Evolutionary conservation across 2,888 invertebrate species (phyloP).

Genomic region (Conomelus anceps): DNA sequence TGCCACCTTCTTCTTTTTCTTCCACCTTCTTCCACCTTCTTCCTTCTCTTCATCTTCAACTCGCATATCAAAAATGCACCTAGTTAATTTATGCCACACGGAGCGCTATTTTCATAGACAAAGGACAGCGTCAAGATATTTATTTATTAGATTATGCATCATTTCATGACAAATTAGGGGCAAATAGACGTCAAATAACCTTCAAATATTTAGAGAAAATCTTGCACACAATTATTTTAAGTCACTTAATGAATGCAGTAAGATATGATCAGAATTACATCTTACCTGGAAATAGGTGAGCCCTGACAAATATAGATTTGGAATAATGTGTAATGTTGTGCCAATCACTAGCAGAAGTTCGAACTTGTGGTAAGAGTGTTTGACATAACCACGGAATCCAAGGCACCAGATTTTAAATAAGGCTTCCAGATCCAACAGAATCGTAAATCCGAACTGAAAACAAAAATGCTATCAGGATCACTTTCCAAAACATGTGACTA

Average conservation of each 20-base stretch:
- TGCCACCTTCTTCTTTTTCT: too few species aligned
- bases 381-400: slow-evolving; percentile 90
- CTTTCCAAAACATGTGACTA: too few species aligned
- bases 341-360: slow-evolving; percentile 89
- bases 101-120: too few species aligned
- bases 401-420: slow-evolving; percentile 96
- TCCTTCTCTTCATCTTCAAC: too few species aligned
- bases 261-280: not conserved
- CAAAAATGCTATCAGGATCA: not conserved
- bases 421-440: slow-evolving; percentile 89
- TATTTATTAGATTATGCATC: too few species aligned
- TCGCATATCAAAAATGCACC: too few species aligned
- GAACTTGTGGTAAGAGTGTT: slow-evolving; percentile 95
- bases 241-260: too few species aligned
- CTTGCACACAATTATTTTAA: not conserved
- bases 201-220: not conserved
- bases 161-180: too few species aligned
- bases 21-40: too few species aligned
- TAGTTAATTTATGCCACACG: too few species aligned
- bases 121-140: too few species aligned
- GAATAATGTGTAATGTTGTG: slow-evolving; percentile 89
- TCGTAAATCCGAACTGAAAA: slow-evolving; percentile 80
- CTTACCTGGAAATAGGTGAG: slow-evolving; percentile 92
- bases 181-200: too few species aligned
- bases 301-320: slow-evolving; percentile 83